A percentile compares a stretch with the other conserved stretches of the same genome.
Evolutionary conservation across 2,113 vertebrate genomes (phyloP).

Genomic region (Spheniscus mendiculus): DNA sequence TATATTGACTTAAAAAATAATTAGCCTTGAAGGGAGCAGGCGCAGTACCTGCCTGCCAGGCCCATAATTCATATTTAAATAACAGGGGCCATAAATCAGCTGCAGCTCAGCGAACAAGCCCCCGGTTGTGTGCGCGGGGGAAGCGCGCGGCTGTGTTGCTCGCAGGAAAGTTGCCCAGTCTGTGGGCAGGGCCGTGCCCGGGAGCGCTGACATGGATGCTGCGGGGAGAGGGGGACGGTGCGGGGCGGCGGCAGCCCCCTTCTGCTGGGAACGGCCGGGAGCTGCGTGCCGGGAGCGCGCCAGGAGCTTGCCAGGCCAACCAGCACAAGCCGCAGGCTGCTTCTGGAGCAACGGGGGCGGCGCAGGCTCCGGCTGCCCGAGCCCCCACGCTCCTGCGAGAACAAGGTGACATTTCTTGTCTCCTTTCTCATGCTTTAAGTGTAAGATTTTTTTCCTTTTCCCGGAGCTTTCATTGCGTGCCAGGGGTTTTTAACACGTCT

Average conservation of each 20-base stretch:
- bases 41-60: not conserved
- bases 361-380: not conserved
- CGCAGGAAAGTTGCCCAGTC: not conserved
- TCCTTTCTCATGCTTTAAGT: not conserved
- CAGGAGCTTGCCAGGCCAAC: not conserved
- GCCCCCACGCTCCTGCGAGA: not conserved
- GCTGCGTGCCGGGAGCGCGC: not conserved
- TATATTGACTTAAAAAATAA: constrained; percentile 52
- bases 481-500: constrained; percentile 60
- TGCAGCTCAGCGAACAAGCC: not conserved
- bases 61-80: not conserved
- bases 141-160: not conserved
- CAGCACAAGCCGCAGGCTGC: not conserved
- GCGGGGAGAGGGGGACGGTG: not conserved
- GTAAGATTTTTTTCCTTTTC: constrained; percentile 12
- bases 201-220: not conserved
- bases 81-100: constrained; percentile 30
- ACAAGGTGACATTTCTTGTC: constrained; percentile 64
- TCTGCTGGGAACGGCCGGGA: not conserved
- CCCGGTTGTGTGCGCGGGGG: not conserved
- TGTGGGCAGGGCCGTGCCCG: not conserved
- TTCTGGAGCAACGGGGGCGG: not conserved
- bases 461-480: constrained; percentile 45
- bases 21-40: constrained; percentile 22
- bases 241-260: not conserved